Base-by-base conservation (phyloP, 2,797 vertebrate genomes). In the Erithacus rubecula region DNA sequence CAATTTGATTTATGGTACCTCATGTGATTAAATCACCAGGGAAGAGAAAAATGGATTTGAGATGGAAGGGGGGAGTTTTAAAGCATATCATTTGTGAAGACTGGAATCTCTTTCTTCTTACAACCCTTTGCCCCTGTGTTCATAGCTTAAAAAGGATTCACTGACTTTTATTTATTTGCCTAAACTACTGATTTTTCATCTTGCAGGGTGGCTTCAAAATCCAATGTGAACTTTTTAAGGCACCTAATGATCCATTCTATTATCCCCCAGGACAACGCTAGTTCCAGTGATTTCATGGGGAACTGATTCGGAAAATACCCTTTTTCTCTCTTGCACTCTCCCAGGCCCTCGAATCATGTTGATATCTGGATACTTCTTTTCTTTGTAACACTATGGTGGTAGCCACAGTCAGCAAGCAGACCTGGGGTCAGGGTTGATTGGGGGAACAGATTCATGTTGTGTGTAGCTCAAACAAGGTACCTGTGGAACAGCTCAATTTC, bases 11-110 rank as follows among this genome's bases (percentile, higher is more conserved):
- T 94, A 93, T 15, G 26, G 86, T 83, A 72, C 65, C 76, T 95
- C 89, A 67, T 87, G 88, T 93, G 96, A 97, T 97, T 97, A 95
- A 96, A 95, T 95, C 96, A 93, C 94, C 78, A 82, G 95, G 89
- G 89, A 92, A 92, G 89, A 91, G 59, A 81, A 71, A 81, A 64
- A 88, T 80, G 47, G 24, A 74, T 83, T 83, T 86, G 79, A 93
- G 46, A 52, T 30, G 14, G 92, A 77, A 78, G 39, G 15, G 51
- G 64, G 63, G 15, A 63, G 71, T 91, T 95, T 83, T 53, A 87
- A 95, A 83, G 64, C 3, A 3, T 79, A 55, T 47, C 1, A 23
- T 83, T 89, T 91, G 69, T 44, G 60, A 89, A 82, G 63, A 94
- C 85, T 70, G 43, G 74, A 90, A 90, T 89, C 58, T 82, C 80